Evolutionary conservation across 2,888 invertebrate genomes (phyloP), one percentile per base, ranked within the genome.

Genomic region (Cryptus viduatorius): DNA sequence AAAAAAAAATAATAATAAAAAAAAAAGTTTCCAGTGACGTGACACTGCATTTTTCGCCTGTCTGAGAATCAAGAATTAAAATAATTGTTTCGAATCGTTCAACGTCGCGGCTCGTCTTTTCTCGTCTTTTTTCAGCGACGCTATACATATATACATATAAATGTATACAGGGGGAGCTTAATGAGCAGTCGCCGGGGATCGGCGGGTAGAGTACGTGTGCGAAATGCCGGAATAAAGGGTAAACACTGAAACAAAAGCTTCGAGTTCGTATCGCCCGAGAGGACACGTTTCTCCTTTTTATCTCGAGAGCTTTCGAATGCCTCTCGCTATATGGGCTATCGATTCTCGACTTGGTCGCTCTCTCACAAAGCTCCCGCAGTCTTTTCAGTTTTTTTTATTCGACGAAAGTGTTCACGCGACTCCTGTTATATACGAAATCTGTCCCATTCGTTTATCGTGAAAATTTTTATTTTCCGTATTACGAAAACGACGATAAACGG

Each of bases 221-320:
- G 42, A 65, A 16, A 42, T n/a, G 8, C 19, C 7, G 46, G 19
- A 44, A 67, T 44, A 67, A 67, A 67, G 42, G 16, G 65, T 19
- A 19, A 67, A 67, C 24, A 16, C 24, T 19, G 44, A 67, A 67
- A 67, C 65, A 67, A 67, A 19, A 67, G 44, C 19, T 19, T 44
- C 44, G 56, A 24, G 10, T 16, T 8, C 42, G 44, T 16, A 53
- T 65, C 16, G 16, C 16, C 65, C 1, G 42, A 7, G 65, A 42
- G 65, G 19, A 5, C 19, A 37, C 37, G 65, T 44, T 42, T 16
- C 44, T 65, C 53, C 10, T 56, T 56, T 19, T 56, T 46, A 7
- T 44, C 65, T 19, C 46, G 0, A 19, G 19, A 56, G 19, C 56
- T 3, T 12, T 24, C 56, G 37, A 19, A 56, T 56, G 4, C 19